phyloP scores from a whole-genome alignment of 2,888 invertebrate species.

The Cabera pusaria region DNA sequence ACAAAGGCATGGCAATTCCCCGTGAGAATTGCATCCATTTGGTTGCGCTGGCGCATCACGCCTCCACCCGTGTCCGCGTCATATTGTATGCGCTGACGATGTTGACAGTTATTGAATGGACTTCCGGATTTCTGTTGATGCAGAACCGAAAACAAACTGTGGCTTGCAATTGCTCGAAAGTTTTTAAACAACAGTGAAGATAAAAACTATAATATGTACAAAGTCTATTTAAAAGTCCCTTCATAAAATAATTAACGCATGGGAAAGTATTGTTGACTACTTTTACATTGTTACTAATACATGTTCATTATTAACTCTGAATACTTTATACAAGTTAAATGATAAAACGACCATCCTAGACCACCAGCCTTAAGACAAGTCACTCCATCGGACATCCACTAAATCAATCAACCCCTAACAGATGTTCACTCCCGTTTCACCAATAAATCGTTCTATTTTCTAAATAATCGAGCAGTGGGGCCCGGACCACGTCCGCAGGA shows the following conservation, averaged over 20 bases:
- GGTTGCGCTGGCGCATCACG: slow-evolving; percentile 47
- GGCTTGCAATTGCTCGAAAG: no score
- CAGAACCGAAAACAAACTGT: slow-evolving; percentile 18
- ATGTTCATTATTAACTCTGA: no score
- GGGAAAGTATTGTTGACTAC: no score
- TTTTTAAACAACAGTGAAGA: slow-evolving; percentile 7
- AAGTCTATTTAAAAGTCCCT: no score
- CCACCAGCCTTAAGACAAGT: no score
- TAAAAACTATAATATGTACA: no score
- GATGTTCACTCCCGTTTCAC: slow-evolving; percentile 51
- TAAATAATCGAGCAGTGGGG: slow-evolving; percentile 48
- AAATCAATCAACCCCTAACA: slow-evolving; percentile 53
- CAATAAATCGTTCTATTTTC: slow-evolving; percentile 71
- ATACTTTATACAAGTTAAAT: no score
- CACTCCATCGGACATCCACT: slow-evolving; percentile 26
- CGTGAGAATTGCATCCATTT: slow-evolving; percentile 61
- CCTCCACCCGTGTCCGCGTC: slow-evolving; percentile 41
- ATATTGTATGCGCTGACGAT: slow-evolving; percentile 52
- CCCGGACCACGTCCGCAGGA: slow-evolving; percentile 44
- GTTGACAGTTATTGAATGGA: slow-evolving; percentile 55
- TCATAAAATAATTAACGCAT: no score
- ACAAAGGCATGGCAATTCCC: slow-evolving; percentile 31
- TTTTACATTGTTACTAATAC: no score
- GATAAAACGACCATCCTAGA: no score
- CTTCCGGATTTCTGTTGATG: slow-evolving; percentile 41